Evolutionary conservation across 2,888 invertebrate species (phyloP), one percentile per base, ranked within the genome.

Genomic region (Sylvicola cinctus): DNA sequence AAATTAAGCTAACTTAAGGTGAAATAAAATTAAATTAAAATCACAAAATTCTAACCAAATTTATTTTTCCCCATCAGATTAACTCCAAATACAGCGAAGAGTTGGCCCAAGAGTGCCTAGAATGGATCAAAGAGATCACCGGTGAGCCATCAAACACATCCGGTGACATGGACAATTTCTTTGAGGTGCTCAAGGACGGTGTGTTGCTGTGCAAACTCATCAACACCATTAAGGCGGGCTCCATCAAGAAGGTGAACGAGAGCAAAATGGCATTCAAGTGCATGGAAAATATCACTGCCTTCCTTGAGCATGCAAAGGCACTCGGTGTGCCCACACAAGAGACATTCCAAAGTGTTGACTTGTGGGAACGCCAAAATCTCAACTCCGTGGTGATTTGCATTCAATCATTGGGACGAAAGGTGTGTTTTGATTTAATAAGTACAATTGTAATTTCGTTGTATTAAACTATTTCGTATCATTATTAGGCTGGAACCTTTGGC

Each of bases 251-350:
- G 62, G 73, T 95, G 45, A 93, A 95, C 58, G 73, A 72, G 46
- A 80, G 79, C 38, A 73, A 74, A 51, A 80, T 88, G 76, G 90
- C 85, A 38, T 96, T 95, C 62, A 93, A 93, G 53, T 90, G 90
- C 61, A 96, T 96, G 95, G 95, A 96, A 62, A 96, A 96, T 58
- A 95, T 96, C 46, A 88, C 90, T 58, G 81, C 78, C 16, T 93
- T 95, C 62, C 62, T 90, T 38, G 81, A 78, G 43, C 77, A 76
- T 8, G 85, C 83, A 36, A 74, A 72, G 51, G 70, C 67, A 37
- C 66, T 91, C 41, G 96, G 95, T 28, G 91, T 98, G 3, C 84
- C 87, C 2, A 77, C 84, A 15, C 83, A 85, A 52, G 95, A 95
- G 61, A 80, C 84, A 32, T 95, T 95, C 73, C 90, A 93, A 61